Evolutionary conservation across 2,888 invertebrate genomes (phyloP).

Genomic region (Thymelicus acteon): DNA sequence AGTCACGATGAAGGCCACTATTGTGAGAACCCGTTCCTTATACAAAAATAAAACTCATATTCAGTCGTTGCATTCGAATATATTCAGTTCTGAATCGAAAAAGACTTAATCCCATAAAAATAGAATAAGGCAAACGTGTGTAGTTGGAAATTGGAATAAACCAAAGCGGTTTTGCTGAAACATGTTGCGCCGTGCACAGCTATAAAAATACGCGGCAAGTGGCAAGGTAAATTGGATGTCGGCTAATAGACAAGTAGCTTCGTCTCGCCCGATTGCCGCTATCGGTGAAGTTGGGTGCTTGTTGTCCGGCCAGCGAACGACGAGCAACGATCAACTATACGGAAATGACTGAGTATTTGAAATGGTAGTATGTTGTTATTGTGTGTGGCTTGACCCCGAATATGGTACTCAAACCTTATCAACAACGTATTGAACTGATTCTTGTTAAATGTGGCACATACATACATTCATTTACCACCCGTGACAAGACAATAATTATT

Average conservation of each 20-base stretch:
- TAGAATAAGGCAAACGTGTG: constrained; percentile 6
- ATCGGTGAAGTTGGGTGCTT: neutral
- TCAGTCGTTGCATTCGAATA: too few relatives aligned
- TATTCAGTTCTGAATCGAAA: constrained; percentile 1
- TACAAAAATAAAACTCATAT: too few relatives aligned
- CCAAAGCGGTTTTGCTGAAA: neutral
- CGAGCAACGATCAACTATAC: neutral
- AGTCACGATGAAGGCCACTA: too few relatives aligned
- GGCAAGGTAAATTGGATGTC: constrained; percentile 27
- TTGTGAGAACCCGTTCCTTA: too few relatives aligned
- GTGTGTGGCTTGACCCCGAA: too few relatives aligned
- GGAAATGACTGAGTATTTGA: too few relatives aligned
- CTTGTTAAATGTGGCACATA: too few relatives aligned
- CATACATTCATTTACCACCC: too few relatives aligned
- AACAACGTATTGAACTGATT: too few relatives aligned
- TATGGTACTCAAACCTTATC: too few relatives aligned
- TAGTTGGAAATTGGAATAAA: constrained; percentile 10
- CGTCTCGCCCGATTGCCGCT: constrained; percentile 16
- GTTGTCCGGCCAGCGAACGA: neutral
- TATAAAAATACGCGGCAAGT: constrained; percentile 27
- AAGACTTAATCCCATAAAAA: constrained; percentile 10
- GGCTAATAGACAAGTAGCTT: constrained; percentile 27
- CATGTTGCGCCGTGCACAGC: neutral
- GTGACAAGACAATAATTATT: too few relatives aligned
- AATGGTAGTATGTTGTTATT: too few relatives aligned